These are phyloP conservation scores for Pectinophora gossypiella DNA, from an alignment of 1,140 invertebrate species.

Conservation along the genomic window DNA sequence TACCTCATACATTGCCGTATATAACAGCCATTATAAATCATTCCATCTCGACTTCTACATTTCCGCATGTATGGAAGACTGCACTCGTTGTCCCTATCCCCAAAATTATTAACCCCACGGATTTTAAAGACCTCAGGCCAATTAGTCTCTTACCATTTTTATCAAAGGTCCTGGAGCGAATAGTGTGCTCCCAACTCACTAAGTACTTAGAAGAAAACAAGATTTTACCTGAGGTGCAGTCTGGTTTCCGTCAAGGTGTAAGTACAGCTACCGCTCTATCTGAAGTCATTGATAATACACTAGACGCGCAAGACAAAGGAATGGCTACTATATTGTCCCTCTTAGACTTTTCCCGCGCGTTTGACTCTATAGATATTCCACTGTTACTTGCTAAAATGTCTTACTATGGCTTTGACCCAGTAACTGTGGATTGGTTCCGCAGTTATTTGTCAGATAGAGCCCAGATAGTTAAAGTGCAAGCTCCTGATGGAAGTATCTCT, in stretches of 20 bases:
- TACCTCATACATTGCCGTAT: neutral
- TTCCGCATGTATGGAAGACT: neutral
- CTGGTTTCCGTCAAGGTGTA: neutral
- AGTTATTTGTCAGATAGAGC: neutral
- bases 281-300: neutral
- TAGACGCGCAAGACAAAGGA: neutral
- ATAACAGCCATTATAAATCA: neutral
- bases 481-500: neutral
- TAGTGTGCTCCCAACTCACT: neutral
- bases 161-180: neutral
- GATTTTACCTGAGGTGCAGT: neutral
- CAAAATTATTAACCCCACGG: neutral
- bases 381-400: neutral
- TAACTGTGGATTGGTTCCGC: neutral
- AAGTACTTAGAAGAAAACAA: neutral
- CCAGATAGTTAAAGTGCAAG: neutral
- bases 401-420: neutral
- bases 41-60: neutral
- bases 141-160: neutral
- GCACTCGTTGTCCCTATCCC: neutral
- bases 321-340: neutral
- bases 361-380: neutral
- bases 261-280: slow-evolving; percentile 2
- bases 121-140: neutral
- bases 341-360: neutral